Conservation (phyloP, 2,797 vertebrate species). For the Geotrypetes seraphini region DNA sequence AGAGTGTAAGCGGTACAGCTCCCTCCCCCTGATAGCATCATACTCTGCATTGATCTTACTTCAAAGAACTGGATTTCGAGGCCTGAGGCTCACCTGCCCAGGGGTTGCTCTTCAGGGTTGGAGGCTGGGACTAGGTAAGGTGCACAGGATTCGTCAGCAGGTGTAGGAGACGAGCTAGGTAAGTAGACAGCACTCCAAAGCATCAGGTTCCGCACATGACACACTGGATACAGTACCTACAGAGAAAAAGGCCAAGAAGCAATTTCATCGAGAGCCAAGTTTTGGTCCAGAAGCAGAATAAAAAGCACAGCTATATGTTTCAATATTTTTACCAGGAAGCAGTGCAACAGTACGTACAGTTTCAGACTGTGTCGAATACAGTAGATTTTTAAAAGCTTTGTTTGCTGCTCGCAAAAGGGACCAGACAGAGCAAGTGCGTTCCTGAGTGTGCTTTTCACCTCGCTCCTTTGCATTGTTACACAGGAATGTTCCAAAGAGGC, state of each 20-base stretch:
- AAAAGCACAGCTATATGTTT: neutral
- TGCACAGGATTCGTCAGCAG: slow-evolving; percentile 82
- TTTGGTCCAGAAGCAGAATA: too few species aligned
- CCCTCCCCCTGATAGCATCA: slow-evolving; percentile 1
- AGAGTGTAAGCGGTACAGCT: too few species aligned
- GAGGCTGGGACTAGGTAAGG: slow-evolving; percentile 77
- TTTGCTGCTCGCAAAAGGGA: slow-evolving; percentile 86
- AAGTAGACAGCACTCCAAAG: slow-evolving; percentile 95
- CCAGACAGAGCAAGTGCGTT: slow-evolving; percentile 93
- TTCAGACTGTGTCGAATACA: slow-evolving; percentile 94
- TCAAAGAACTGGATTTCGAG: slow-evolving; percentile 35
- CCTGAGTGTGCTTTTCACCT: slow-evolving; percentile 84
- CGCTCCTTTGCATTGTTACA: slow-evolving; percentile 94
- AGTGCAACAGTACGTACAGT: slow-evolving; percentile 57
- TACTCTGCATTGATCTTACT: slow-evolving; percentile 51
- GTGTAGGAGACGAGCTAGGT: slow-evolving; percentile 87
- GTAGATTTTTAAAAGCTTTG: slow-evolving; percentile 87
- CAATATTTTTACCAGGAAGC: neutral
- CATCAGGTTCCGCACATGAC: slow-evolving; percentile 92
- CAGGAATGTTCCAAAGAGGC: slow-evolving; percentile 95
- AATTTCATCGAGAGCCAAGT: too few species aligned
- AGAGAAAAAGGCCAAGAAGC: slow-evolving; percentile 9
- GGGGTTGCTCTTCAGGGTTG: slow-evolving; percentile 76
- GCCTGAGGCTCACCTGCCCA: slow-evolving; percentile 79
- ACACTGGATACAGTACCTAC: slow-evolving; percentile 92